Percentiles rank a stretch among this genome's conserved stretches.
Conservation (phyloP, 2,888 invertebrate species). For the Dryobotodes eremita region DNA sequence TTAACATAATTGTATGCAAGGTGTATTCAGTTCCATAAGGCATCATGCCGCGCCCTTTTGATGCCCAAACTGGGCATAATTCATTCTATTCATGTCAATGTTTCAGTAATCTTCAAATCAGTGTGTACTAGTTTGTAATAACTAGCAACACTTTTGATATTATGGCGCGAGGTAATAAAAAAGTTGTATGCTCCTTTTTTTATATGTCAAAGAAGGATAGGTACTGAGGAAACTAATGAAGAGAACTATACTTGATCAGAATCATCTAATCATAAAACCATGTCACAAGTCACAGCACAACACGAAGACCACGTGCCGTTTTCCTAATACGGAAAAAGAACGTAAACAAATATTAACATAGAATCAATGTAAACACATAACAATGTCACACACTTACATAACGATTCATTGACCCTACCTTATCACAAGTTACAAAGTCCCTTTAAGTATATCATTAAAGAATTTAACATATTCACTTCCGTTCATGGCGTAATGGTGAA, state of each 20-base stretch:
- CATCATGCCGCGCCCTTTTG: conserved; percentile 36
- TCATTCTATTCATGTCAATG: conserved; percentile 40
- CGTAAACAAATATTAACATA: conserved; percentile 39
- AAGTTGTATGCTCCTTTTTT: not conserved
- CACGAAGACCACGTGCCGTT: conserved; percentile 14
- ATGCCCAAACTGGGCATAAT: conserved; percentile 32
- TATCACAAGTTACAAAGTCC: conserved; percentile 59
- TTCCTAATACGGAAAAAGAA: conserved; percentile 35
- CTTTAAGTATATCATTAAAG: conserved; percentile 61
- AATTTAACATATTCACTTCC: conserved; percentile 67
- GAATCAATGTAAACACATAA: conserved; percentile 32
- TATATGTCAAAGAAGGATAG: not conserved
- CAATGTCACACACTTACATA: conserved; percentile 54
- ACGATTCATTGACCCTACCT: conserved; percentile 59
- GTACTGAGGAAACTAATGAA: not conserved
- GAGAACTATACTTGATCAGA: not conserved
- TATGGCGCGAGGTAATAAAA: not conserved
- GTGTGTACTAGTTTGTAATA: conserved; percentile 10
- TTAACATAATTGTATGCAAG: conserved; percentile 49
- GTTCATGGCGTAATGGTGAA: conserved; percentile 68
- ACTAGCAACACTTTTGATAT: not conserved
- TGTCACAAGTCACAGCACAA: not conserved
- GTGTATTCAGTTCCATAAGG: conserved; percentile 16
- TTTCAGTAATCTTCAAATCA: conserved; percentile 39
- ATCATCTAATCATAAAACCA: not conserved